These are phyloP conservation scores for Epinephelus awoara DNA, from an alignment of 2,797 vertebrate genomes.

Conservation along the genomic window DNA sequence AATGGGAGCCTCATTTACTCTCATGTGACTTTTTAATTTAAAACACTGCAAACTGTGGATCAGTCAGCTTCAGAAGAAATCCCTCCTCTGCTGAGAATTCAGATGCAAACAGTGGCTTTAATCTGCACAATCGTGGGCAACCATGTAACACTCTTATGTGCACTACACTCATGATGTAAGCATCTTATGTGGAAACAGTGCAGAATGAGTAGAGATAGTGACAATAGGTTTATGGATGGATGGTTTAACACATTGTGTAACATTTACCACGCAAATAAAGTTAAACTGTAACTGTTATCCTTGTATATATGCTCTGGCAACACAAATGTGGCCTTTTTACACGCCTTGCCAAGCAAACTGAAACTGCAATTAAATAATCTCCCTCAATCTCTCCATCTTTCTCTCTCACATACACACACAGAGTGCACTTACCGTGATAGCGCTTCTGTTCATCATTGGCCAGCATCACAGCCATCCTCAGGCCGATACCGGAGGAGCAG, in stretches of 20 bases:
- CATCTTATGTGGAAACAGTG: slow-evolving; percentile 12
- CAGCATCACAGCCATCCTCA: slow-evolving; percentile 89
- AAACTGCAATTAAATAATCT: not conserved
- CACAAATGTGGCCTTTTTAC: not conserved
- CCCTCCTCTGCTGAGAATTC: not conserved
- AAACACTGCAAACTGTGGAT: not conserved
- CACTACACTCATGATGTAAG: slow-evolving; percentile 24
- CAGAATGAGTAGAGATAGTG: not conserved
- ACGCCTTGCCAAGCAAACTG: not conserved
- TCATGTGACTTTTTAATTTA: not conserved
- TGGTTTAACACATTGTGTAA: not conserved
- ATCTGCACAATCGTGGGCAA: slow-evolving; percentile 8
- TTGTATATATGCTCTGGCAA: not conserved
- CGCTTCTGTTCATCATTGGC: slow-evolving; percentile 88
- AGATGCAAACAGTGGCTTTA: not conserved
- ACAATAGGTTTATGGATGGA: not conserved
- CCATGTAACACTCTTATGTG: slow-evolving; percentile 43
- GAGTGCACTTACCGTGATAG: slow-evolving; percentile 84
- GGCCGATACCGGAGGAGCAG: slow-evolving; percentile 92
- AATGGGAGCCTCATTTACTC: not conserved
- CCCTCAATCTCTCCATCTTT: not conserved
- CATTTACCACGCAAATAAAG: not conserved
- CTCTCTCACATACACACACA: not conserved
- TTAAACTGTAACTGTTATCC: not conserved
- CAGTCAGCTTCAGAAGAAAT: not conserved